phyloP scores from a whole-genome alignment of 2,113 vertebrate species.

The Psammodynastes pulverulentus region DNA sequence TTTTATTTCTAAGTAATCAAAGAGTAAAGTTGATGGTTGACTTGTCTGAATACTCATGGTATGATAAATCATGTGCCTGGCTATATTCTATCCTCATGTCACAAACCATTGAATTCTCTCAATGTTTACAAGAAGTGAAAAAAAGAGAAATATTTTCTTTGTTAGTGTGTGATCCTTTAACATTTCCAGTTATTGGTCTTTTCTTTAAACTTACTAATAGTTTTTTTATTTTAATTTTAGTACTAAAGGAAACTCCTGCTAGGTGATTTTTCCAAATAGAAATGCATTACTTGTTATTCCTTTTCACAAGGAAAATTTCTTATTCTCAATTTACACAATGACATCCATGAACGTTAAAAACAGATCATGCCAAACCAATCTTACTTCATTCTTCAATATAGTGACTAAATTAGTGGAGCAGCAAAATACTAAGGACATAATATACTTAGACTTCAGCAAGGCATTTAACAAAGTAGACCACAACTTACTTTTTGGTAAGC shows the following conservation, averaged over 20 bases:
- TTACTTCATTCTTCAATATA: no score
- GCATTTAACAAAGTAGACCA: no score
- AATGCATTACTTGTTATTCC: no score
- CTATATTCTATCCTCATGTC: background rate
- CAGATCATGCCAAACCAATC: no score
- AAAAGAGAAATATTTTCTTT: background rate
- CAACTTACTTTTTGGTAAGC: no score
- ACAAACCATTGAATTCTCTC: background rate
- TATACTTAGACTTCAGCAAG: no score
- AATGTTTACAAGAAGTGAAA: background rate
- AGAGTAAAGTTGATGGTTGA: background rate
- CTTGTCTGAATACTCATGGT: background rate
- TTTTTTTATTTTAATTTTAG: background rate
- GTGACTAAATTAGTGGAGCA: no score
- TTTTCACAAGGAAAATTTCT: background rate
- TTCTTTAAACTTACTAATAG: background rate
- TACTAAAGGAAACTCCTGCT: background rate
- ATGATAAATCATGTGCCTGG: background rate
- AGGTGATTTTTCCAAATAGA: background rate
- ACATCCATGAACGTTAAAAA: no score
- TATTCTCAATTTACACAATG: background rate
- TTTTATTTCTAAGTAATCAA: background rate
- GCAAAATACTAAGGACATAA: no score
- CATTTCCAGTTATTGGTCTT: background rate
- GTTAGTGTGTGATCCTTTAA: background rate